These are phyloP conservation scores for Vicugna pacos DNA, from an alignment of 2,113 vertebrate species.

Conservation along the genomic window DNA sequence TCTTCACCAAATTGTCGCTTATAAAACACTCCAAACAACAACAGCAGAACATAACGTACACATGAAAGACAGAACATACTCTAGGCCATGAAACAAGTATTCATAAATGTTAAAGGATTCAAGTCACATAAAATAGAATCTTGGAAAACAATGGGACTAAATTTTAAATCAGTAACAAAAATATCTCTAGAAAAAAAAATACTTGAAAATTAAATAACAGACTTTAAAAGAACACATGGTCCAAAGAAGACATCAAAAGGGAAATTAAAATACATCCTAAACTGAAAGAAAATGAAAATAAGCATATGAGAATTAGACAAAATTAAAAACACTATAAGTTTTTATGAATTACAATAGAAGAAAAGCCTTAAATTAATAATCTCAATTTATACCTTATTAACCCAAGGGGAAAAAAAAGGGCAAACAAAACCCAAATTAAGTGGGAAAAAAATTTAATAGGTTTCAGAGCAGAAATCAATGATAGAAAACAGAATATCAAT, in stretches of 20 bases:
- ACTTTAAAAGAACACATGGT: neutral
- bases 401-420: neutral
- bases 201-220: slow-evolving; percentile 26
- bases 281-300: neutral
- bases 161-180: neutral
- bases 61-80: neutral
- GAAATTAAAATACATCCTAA: neutral
- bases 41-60: neutral
- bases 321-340: neutral
- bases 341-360: neutral
- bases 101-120: neutral
- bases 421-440: neutral
- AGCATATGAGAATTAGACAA: neutral
- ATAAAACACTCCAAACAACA: neutral
- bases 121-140: neutral
- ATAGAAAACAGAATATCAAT: neutral
- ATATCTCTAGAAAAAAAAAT: neutral
- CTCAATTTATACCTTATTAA: neutral
- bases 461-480: neutral
- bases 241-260: slow-evolving; percentile 5
- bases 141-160: neutral
- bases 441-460: neutral
- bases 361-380: neutral
- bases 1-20: too few species aligned
- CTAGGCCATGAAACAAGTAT: neutral